Percentiles rank a stretch among this genome's conserved stretches.
phyloP scores from a whole-genome alignment of 2,797 vertebrate species.

The Sphaeramia orbicularis region DNA sequence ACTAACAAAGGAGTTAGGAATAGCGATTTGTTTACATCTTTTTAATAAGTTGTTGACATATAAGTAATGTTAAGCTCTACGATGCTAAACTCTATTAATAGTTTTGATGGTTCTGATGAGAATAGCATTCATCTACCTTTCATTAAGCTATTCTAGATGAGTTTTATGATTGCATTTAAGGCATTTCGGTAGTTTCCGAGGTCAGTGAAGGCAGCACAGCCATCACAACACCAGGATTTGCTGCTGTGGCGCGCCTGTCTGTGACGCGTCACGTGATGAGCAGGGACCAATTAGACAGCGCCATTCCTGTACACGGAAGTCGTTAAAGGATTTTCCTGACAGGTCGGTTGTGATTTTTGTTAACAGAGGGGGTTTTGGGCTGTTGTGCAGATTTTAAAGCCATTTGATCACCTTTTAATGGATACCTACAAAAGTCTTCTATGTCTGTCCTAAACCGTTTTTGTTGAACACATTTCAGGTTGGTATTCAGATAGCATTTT shows the following conservation, averaged over 20 bases:
- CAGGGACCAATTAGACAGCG: conserved; percentile 67
- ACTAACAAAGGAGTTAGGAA: too few species aligned
- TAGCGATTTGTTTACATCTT: too few species aligned
- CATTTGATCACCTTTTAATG: neutral
- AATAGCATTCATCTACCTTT: neutral
- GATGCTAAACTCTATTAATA: too few species aligned
- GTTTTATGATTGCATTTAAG: too few species aligned
- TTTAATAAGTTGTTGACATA: too few species aligned
- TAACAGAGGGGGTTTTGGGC: conserved; percentile 1
- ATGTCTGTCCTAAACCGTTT: neutral
- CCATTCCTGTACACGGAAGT: conserved; percentile 71
- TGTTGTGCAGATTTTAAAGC: neutral
- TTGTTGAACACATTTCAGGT: conserved; percentile 15
- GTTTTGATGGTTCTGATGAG: neutral
- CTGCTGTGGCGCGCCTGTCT: neutral
- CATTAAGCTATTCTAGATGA: too few species aligned
- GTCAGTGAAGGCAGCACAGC: neutral
- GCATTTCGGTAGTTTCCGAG: neutral
- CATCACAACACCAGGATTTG: conserved; percentile 27
- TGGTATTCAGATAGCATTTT: conserved; percentile 24
- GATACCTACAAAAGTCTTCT: neutral
- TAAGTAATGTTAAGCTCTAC: too few species aligned
- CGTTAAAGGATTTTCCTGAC: conserved; percentile 45
- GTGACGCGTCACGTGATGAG: conserved; percentile 27
- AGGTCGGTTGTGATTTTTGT: conserved; percentile 61